phyloP scores from a whole-genome alignment of 2,888 invertebrate genomes.

The Andrena bucephala region DNA sequence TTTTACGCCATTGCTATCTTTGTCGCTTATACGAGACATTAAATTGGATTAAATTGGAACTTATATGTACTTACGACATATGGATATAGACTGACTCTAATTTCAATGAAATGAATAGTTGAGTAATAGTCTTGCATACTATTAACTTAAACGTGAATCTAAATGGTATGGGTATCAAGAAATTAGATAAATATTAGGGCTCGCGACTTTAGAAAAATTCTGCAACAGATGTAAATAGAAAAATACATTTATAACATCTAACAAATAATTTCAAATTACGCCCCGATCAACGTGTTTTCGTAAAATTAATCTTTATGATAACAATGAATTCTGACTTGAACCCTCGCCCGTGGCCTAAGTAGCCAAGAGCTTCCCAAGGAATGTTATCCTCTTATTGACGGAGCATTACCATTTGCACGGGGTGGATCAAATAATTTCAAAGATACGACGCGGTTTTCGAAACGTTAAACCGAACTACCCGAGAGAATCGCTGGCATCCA shows the following conservation, averaged over 20 bases:
- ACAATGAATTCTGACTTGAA: not conserved
- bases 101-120: too few species aligned
- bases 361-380: not conserved
- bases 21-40: too few species aligned
- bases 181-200: too few species aligned
- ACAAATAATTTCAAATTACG: not conserved
- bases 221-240: too few species aligned
- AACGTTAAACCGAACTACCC: slow-evolving; percentile 15
- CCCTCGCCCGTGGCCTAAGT: not conserved
- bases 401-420: not conserved
- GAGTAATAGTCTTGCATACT: too few species aligned
- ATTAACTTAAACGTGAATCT: too few species aligned
- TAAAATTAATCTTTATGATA: not conserved
- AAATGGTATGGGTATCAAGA: too few species aligned
- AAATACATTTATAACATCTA: not conserved
- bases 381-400: not conserved
- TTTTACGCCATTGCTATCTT: too few species aligned
- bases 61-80: too few species aligned
- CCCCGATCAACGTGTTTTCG: not conserved
- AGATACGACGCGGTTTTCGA: not conserved
- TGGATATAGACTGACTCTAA: too few species aligned
- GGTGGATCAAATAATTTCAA: slow-evolving; percentile 24
- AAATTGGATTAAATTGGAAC: too few species aligned
- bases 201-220: too few species aligned
- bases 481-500: slow-evolving; percentile 8